Percentiles rank a stretch among this genome's conserved stretches.
These are phyloP conservation scores for Neotoxoptera formosana DNA, from an alignment of 1,140 invertebrate species.

Conservation along the genomic window DNA sequence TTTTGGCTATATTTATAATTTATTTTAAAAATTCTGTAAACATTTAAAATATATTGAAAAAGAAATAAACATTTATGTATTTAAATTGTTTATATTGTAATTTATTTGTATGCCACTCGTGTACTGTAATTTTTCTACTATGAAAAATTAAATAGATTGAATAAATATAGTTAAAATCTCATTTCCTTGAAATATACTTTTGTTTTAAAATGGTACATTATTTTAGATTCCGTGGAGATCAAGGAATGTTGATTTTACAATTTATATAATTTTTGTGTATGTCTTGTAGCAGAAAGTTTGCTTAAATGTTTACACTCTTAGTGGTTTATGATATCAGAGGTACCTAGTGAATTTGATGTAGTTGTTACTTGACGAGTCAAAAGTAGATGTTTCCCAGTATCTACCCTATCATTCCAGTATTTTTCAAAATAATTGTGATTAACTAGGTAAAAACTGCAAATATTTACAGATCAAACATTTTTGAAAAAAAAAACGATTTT, in stretches of 20 bases:
- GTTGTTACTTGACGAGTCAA: neutral
- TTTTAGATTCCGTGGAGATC: neutral
- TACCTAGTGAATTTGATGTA: neutral
- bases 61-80: neutral
- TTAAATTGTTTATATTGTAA: conserved; percentile 16
- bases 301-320: neutral
- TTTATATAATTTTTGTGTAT: neutral
- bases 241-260: neutral
- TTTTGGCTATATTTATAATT: conserved; percentile 2
- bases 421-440: too few relatives aligned
- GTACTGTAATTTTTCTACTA: neutral
- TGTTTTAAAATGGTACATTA: neutral
- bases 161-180: neutral
- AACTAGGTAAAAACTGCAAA: too few relatives aligned
- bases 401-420: neutral
- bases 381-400: neutral
- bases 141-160: conserved; percentile 1
- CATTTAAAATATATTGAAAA: conserved; percentile 26
- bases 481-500: too few relatives aligned
- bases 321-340: neutral
- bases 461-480: too few relatives aligned
- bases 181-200: neutral
- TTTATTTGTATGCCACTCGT: neutral
- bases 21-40: conserved; percentile 1
- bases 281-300: neutral